Evolutionary conservation across 2,797 vertebrate genomes (phyloP).

Genomic region (Danionella dracula): DNA sequence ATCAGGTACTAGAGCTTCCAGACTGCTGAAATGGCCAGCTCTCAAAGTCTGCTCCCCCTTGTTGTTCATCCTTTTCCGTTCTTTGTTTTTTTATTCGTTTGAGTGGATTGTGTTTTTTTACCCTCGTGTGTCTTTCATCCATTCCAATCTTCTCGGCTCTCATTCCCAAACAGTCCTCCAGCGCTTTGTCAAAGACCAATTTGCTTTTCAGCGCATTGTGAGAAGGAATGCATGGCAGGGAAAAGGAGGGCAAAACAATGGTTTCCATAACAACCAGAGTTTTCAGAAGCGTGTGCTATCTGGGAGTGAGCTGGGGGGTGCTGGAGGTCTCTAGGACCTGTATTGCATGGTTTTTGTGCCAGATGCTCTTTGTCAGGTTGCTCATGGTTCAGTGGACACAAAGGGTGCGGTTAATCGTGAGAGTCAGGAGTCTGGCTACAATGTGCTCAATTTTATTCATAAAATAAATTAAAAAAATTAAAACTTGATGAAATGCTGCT

Average conservation of each 20-base stretch:
- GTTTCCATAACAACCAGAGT: conserved; percentile 60
- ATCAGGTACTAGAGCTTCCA: conserved; percentile 64
- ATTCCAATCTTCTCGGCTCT: conserved; percentile 48
- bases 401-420: conserved; percentile 20
- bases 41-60: conserved; percentile 38
- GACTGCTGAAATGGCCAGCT: conserved; percentile 61
- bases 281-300: conserved; percentile 23
- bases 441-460: background rate
- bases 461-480: background rate
- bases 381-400: conserved; percentile 28
- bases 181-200: conserved; percentile 70
- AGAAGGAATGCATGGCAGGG: conserved; percentile 72
- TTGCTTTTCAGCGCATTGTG: conserved; percentile 73
- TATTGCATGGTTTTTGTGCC: conserved; percentile 11
- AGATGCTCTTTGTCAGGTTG: conserved; percentile 35
- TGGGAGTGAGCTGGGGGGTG: background rate
- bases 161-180: conserved; percentile 62
- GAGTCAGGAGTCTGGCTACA: conserved; percentile 6
- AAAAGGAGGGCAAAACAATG: conserved; percentile 72
- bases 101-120: conserved; percentile 50
- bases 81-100: conserved; percentile 36
- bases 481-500: too few relatives aligned
- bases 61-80: conserved; percentile 23
- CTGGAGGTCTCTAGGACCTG: conserved; percentile 1
- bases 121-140: conserved; percentile 58